Conservation (phyloP, 2,888 invertebrate species). For the Cecidostiba fungosa region DNA sequence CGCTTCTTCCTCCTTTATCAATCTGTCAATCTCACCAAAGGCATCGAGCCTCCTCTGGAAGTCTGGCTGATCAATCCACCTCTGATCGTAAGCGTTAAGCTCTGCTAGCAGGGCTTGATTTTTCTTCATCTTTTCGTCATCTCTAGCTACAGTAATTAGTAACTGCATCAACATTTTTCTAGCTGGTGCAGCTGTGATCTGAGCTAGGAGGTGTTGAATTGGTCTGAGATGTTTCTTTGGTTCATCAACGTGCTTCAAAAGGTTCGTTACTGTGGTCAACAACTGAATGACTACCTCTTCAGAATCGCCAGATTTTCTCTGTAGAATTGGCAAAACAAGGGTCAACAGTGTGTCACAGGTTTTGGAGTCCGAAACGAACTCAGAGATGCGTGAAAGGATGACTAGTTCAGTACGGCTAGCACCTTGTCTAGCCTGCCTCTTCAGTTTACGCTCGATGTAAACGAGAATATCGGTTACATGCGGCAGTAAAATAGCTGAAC, state of each 20-base stretch:
- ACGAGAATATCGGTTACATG: slow-evolving; percentile 87
- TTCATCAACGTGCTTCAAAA: slow-evolving; percentile 86
- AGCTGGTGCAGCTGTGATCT: slow-evolving; percentile 84
- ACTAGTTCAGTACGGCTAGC: slow-evolving; percentile 87
- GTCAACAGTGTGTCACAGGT: slow-evolving; percentile 87
- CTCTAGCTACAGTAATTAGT: slow-evolving; percentile 82
- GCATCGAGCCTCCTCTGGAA: slow-evolving; percentile 90
- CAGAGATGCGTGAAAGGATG: slow-evolving; percentile 89
- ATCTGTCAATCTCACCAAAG: slow-evolving; percentile 85
- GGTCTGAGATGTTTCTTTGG: slow-evolving; percentile 86
- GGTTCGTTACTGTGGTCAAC: slow-evolving; percentile 87
- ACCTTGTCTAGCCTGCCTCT: slow-evolving; percentile 82
- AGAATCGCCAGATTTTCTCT: slow-evolving; percentile 84
- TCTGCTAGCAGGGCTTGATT: slow-evolving; percentile 83
- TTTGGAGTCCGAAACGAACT: slow-evolving; percentile 86
- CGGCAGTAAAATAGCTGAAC: slow-evolving; percentile 88
- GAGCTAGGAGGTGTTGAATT: slow-evolving; percentile 88
- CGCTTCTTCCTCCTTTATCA: slow-evolving; percentile 77
- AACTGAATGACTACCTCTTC: slow-evolving; percentile 88
- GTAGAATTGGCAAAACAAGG: slow-evolving; percentile 87
- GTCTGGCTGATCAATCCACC: slow-evolving; percentile 97
- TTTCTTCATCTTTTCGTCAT: slow-evolving; percentile 81
- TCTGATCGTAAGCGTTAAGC: slow-evolving; percentile 93
- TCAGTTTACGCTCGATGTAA: slow-evolving; percentile 85
- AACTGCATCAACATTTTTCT: slow-evolving; percentile 87